A percentile compares a stretch with the other conserved stretches of the same genome.
Conservation (phyloP, 2,797 vertebrate species). For the Etheostoma nigrum region DNA sequence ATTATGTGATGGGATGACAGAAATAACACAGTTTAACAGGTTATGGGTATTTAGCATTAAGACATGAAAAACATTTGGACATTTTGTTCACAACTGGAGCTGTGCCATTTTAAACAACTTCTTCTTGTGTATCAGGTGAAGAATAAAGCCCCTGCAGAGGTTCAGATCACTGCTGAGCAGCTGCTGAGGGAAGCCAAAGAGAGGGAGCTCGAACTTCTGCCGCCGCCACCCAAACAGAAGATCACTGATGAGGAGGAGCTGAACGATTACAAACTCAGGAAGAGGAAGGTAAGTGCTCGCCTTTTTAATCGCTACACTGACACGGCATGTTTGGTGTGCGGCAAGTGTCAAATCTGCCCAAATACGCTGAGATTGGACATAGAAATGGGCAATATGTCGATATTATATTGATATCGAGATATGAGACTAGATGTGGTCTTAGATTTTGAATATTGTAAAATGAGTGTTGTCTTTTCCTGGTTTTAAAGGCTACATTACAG, state of each 20-base stretch:
- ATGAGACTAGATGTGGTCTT: no score
- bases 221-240: conserved; percentile 97
- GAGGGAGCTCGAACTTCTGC: conserved; percentile 94
- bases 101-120: not conserved
- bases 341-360: not conserved
- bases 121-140: conserved; percentile 88
- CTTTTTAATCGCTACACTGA: not conserved
- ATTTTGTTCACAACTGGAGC: not conserved
- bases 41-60: not conserved
- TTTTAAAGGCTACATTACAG: no score
- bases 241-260: conserved; percentile 98
- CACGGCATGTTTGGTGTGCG: not conserved
- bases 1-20: not conserved
- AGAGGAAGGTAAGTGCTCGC: conserved; percentile 89
- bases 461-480: no score
- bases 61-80: not conserved
- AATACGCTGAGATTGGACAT: not conserved
- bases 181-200: conserved; percentile 96
- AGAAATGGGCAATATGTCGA: no score
- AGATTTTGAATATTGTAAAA: no score
- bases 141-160: conserved; percentile 97
- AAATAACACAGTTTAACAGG: not conserved
- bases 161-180: conserved; percentile 98
- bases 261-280: conserved; percentile 96
- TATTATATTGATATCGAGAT: no score